Evolutionary conservation across 2,888 invertebrate species (phyloP), one percentile per base, ranked within the genome.

Genomic region (Apotomis betuletana): DNA sequence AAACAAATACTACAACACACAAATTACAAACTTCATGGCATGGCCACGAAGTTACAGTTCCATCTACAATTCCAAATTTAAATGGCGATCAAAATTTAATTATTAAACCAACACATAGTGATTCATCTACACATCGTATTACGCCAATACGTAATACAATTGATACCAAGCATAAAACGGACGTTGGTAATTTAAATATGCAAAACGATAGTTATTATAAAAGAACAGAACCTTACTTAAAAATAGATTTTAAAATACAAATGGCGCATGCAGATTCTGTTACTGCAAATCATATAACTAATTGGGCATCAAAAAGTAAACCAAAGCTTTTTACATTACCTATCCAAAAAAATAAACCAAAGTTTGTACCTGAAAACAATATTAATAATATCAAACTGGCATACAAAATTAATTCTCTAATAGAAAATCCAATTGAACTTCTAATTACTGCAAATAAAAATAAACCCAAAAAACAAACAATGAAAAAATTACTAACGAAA

Each of bases 341-440:
- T 51, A n/a, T 10, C 12, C 27, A 12, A 3, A 12, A 61, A 13
- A 61, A n/a, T 8, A 0, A 12, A 65, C n/a, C 44, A 27, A 4
- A 12, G 0, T 0, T 13, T n/a, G 27, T 1, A 5, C 54, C 54
- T 12, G 10, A 9, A 52, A 41, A 15, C 8, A 1, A 5, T 13
- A 52, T 13, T 13, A 38, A 12, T 38, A 5, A 44, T 13, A 15
- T 38, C 10, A 5, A 15, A n/a, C 15, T 27, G 44, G 13, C 41
- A 12, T 27, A 44, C 13, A 55, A 12, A 12, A 12, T 38, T 38
- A 41, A 27, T 27, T 54, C 12, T 0, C 64, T 54, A 44, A 44
- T 64, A 27, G 64, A 64, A 54, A 15, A 55, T 46, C 55, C 65
- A 0, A 46, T 65, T n/a, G 65, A 57, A 65, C 55, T 65, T 46